Conservation (phyloP, 2,797 vertebrate species). For the Lutjanus campechanus region DNA sequence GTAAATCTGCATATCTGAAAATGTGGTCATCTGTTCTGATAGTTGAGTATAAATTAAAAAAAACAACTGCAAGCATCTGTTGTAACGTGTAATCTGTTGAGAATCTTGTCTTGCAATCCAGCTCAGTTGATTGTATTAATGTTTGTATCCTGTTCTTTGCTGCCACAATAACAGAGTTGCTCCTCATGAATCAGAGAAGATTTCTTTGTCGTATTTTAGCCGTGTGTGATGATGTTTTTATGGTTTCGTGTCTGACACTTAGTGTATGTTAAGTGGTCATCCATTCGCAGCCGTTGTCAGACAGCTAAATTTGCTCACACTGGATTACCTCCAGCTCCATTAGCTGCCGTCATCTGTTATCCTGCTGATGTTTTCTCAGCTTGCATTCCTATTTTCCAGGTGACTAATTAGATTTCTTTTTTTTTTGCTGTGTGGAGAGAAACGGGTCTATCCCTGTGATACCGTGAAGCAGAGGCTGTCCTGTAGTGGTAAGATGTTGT, state of each 20-base stretch:
- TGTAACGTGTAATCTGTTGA: background rate
- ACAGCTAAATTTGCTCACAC: background rate
- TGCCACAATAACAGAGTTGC: background rate
- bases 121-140: background rate
- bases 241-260: background rate
- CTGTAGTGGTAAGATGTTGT: slow-evolving; percentile 18
- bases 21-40: background rate
- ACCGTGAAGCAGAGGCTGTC: slow-evolving; percentile 34
- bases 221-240: background rate
- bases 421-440: slow-evolving; percentile 15
- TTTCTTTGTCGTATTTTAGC: too few relatives aligned
- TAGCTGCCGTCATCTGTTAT: slow-evolving; percentile 24
- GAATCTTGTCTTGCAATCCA: background rate
- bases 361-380: slow-evolving; percentile 42
- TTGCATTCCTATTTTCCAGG: slow-evolving; percentile 29
- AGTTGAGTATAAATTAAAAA: background rate
- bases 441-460: slow-evolving; percentile 16
- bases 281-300: background rate
- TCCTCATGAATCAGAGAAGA: background rate
- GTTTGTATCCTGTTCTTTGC: background rate
- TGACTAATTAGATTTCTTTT: slow-evolving; percentile 34
- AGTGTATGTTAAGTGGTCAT: background rate
- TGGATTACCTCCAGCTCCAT: slow-evolving; percentile 42
- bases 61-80: background rate
- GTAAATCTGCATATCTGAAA: background rate